A percentile compares a stretch with the other conserved stretches of the same genome.
Evolutionary conservation across 2,888 invertebrate species (phyloP).

Genomic region (Lasiommata megera): DNA sequence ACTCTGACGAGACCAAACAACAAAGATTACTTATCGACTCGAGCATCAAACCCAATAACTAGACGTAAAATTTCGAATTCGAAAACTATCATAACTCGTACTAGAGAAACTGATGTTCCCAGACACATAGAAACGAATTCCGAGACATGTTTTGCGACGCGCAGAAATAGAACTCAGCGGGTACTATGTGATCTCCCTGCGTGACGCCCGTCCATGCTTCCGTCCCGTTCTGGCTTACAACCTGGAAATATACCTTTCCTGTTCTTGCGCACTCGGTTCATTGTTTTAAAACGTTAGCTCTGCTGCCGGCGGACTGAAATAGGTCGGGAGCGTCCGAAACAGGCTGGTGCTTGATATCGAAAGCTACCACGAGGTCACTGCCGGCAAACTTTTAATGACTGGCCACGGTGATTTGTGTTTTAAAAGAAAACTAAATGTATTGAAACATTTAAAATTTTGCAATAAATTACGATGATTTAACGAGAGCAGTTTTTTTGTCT

Average conservation of each 20-base stretch:
- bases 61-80: not conserved
- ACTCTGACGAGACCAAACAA: too few relatives aligned
- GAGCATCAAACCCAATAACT: too few relatives aligned
- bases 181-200: conserved; percentile 72
- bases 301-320: conserved; percentile 74
- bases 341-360: conserved; percentile 71
- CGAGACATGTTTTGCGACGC: conserved; percentile 79
- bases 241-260: conserved; percentile 63
- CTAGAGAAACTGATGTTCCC: conserved; percentile 50
- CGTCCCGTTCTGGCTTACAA: conserved; percentile 62
- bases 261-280: conserved; percentile 70
- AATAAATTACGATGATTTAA: not conserved
- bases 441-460: not conserved
- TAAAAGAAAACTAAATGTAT: not conserved
- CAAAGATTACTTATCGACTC: too few relatives aligned
- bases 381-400: conserved; percentile 57
- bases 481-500: too few relatives aligned
- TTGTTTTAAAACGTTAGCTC: conserved; percentile 72
- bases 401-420: conserved; percentile 42
- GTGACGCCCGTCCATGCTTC: conserved; percentile 61
- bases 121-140: conserved; percentile 79
- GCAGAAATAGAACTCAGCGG: conserved; percentile 78
- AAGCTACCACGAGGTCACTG: conserved; percentile 76
- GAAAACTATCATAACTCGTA: not conserved
- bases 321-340: conserved; percentile 76